A percentile compares a stretch with the other conserved stretches of the same genome.
These are phyloP conservation scores for Phengaris alcon DNA, from an alignment of 2,888 invertebrate genomes.

Conservation along the genomic window DNA sequence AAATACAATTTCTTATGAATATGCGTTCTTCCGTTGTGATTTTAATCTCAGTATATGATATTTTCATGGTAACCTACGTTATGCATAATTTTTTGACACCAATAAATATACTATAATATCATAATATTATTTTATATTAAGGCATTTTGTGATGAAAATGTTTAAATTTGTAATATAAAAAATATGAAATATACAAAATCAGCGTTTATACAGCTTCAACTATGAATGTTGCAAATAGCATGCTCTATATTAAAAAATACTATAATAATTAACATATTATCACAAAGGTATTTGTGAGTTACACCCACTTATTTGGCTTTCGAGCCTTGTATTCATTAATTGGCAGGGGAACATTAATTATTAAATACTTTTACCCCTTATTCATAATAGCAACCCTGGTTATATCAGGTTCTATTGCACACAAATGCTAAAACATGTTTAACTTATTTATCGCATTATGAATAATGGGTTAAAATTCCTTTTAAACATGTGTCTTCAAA, in stretches of 20 bases:
- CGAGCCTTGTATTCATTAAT: slow-evolving; percentile 30
- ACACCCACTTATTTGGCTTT: slow-evolving; percentile 45
- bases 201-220: neutral
- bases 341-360: slow-evolving; percentile 16
- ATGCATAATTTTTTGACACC: slow-evolving; percentile 12
- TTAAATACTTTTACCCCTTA: neutral
- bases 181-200: neutral
- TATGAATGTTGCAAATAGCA: slow-evolving; percentile 10
- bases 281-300: slow-evolving; percentile 60
- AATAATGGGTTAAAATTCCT: neutral
- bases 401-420: neutral
- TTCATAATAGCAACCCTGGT: slow-evolving; percentile 6
- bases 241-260: slow-evolving; percentile 24
- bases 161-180: slow-evolving; percentile 2
- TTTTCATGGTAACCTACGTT: slow-evolving; percentile 1
- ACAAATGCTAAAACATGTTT: neutral
- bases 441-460: neutral
- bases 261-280: slow-evolving; percentile 43
- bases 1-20: neutral
- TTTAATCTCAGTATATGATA: neutral
- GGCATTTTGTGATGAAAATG: slow-evolving; percentile 14
- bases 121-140: neutral
- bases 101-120: neutral
- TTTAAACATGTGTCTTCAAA: neutral
- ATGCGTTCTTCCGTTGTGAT: no score